phyloP scores from a whole-genome alignment of 2,888 invertebrate genomes.

The Apodemia duryi region DNA sequence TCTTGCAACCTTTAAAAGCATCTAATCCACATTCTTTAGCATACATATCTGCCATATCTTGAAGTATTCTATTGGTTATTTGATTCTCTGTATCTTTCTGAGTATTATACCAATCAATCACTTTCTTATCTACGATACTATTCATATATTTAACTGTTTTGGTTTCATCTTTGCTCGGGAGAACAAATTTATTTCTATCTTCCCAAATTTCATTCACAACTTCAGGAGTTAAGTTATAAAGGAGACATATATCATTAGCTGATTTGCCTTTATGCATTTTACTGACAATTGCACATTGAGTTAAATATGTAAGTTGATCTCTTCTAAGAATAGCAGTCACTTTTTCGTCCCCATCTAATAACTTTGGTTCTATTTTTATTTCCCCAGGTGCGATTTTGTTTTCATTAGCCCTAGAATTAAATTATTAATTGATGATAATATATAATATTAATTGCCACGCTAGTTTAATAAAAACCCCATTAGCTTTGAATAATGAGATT shows the following conservation, averaged over 20 bases:
- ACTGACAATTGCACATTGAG: conserved; percentile 44
- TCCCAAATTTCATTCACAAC: conserved; percentile 48
- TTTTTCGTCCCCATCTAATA: not conserved
- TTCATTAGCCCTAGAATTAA: not conserved
- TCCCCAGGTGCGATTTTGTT: not conserved
- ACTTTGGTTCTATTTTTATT: not conserved
- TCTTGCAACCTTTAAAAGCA: conserved; percentile 46
- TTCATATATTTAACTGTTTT: conserved; percentile 41
- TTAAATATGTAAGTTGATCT: conserved; percentile 38
- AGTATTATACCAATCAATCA: conserved; percentile 42
- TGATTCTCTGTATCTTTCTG: conserved; percentile 38
- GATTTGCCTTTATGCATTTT: conserved; percentile 48
- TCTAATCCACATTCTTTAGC: conserved; percentile 46
- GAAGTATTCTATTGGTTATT: conserved; percentile 44
- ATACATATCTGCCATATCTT: conserved; percentile 42
- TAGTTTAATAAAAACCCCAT: too few relatives aligned
- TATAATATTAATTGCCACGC: too few relatives aligned
- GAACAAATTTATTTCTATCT: conserved; percentile 41
- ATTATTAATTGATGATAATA: not conserved
- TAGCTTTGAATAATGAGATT: too few relatives aligned
- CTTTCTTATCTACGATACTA: conserved; percentile 37
- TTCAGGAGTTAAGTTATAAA: conserved; percentile 42
- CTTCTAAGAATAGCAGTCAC: conserved; percentile 24
- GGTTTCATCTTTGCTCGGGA: conserved; percentile 38
- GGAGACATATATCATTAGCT: conserved; percentile 40